Percentiles rank a stretch among this genome's conserved stretches.
phyloP scores from a whole-genome alignment of 2,888 invertebrate species.

The Bedellia somnulentella region DNA sequence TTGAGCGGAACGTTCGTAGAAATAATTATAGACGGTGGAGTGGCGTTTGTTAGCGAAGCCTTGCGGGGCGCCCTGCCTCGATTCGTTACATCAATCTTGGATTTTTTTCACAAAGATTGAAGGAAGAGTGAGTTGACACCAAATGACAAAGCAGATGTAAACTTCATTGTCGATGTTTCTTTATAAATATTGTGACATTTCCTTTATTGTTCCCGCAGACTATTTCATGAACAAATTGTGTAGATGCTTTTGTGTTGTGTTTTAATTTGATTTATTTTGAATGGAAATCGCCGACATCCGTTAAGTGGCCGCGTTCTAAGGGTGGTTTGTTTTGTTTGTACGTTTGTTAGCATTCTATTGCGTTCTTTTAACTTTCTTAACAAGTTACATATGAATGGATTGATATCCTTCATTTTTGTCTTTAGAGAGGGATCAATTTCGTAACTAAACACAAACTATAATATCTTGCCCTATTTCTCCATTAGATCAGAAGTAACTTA shows the following conservation, averaged over 20 bases:
- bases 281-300: constrained; percentile 45
- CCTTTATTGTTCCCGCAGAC: constrained; percentile 43
- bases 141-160: constrained; percentile 41
- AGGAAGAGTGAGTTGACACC: constrained; percentile 53
- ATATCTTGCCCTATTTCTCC: no score
- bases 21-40: constrained; percentile 52
- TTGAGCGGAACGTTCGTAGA: constrained; percentile 43
- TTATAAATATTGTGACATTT: constrained; percentile 61
- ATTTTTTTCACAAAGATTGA: constrained; percentile 48
- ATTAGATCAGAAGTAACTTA: no score
- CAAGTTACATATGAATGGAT: no score
- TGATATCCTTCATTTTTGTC: no score
- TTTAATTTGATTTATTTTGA: constrained; percentile 58
- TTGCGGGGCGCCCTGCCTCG: constrained; percentile 40
- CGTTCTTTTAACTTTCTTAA: no score
- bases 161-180: constrained; percentile 51
- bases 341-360: constrained; percentile 51
- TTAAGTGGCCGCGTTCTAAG: constrained; percentile 15
- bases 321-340: constrained; percentile 38
- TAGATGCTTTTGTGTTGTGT: constrained; percentile 46
- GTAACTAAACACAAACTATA: no score
- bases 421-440: no score
- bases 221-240: constrained; percentile 49
- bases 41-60: constrained; percentile 1
- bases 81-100: constrained; percentile 58